These are phyloP conservation scores for Apamea sordens DNA, from an alignment of 2,888 invertebrate species.

Conservation along the genomic window DNA sequence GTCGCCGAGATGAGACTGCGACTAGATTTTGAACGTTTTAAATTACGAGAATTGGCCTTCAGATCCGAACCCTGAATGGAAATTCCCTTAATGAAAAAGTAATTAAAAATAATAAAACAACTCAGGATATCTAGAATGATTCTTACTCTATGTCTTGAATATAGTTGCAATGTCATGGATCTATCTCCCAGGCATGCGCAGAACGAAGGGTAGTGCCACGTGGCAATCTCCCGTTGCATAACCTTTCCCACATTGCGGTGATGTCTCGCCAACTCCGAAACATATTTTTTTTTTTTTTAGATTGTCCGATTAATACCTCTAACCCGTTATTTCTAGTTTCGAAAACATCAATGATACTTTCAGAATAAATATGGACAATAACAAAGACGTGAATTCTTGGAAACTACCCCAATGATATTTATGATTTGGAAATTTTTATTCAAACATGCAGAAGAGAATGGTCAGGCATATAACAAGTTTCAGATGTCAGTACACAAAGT, in stretches of 20 bases:
- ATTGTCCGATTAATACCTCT: neutral
- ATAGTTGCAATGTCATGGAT: slow-evolving; percentile 76
- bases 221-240: slow-evolving; percentile 87
- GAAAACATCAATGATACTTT: neutral
- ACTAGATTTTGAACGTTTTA: too few relatives aligned
- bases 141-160: slow-evolving; percentile 30
- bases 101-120: neutral
- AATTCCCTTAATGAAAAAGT: neutral
- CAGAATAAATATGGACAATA: neutral
- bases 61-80: neutral
- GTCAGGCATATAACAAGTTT: slow-evolving; percentile 17
- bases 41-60: too few relatives aligned
- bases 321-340: neutral
- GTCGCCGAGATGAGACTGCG: too few relatives aligned
- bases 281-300: neutral
- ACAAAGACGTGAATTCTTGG: neutral
- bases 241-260: slow-evolving; percentile 74
- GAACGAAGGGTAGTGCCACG: slow-evolving; percentile 77
- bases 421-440: neutral
- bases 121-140: slow-evolving; percentile 1
- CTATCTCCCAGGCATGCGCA: slow-evolving; percentile 82
- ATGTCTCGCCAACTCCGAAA: slow-evolving; percentile 30
- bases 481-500: slow-evolving; percentile 35
- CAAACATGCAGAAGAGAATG: neutral
- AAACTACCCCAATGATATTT: slow-evolving; percentile 2